A percentile compares a stretch with the other conserved stretches of the same genome.
These are phyloP conservation scores for Saguinus midas DNA, from an alignment of 2,113 vertebrate species.

Conservation along the genomic window DNA sequence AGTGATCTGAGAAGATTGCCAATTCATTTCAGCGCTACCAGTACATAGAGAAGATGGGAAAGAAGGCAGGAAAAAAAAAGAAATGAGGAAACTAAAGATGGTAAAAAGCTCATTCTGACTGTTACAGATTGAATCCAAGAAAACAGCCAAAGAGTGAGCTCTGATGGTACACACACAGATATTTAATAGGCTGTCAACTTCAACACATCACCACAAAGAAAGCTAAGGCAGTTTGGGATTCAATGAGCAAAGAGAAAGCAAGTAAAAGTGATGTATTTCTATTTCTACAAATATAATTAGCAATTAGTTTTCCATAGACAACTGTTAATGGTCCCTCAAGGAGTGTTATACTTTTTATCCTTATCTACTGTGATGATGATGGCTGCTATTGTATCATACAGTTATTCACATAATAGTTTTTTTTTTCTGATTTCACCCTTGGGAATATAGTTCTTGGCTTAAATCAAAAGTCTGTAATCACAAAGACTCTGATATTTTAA, in stretches of 20 bases:
- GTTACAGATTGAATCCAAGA: not conserved
- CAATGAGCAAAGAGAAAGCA: not conserved
- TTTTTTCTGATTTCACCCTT: not conserved
- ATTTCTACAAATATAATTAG: not conserved
- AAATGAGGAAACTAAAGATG: not conserved
- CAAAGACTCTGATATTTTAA: not conserved
- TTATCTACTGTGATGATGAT: not conserved
- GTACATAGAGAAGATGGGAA: not conserved
- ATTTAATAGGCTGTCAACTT: not conserved
- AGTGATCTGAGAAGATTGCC: not conserved
- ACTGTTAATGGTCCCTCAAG: not conserved
- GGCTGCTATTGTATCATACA: not conserved
- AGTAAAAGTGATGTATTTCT: not conserved
- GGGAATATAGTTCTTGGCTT: not conserved
- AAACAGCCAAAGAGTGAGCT: not conserved
- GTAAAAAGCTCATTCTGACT: not conserved
- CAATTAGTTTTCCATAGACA: not conserved
- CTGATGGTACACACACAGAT: not conserved
- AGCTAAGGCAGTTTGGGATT: not conserved
- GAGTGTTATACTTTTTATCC: not conserved
- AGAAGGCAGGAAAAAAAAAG: not conserved
- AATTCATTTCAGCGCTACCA: not conserved
- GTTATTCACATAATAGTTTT: not conserved
- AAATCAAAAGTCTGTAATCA: not conserved
- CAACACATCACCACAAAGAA: not conserved